phyloP scores from a whole-genome alignment of 2,113 vertebrate genomes.

The Procavia capensis region DNA sequence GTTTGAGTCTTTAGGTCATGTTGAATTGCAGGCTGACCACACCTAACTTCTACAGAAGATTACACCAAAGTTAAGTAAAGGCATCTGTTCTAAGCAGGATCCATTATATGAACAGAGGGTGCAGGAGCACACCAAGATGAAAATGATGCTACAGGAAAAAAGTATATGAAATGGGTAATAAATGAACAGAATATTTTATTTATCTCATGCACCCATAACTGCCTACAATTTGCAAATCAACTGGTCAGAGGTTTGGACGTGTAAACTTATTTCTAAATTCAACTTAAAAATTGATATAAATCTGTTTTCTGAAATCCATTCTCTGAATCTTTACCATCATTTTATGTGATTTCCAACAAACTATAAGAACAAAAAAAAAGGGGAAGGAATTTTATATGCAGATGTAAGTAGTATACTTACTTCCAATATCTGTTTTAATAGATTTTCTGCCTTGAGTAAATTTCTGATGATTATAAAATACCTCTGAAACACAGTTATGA shows the following conservation, averaged over 20 bases:
- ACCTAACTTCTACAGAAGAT: not conserved
- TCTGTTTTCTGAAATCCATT: not conserved
- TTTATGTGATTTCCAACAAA: not conserved
- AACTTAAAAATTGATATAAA: not conserved
- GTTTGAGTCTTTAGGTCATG: not conserved
- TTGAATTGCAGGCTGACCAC: not conserved
- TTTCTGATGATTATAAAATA: fast-evolving
- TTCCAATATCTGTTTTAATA: constrained; percentile 61
- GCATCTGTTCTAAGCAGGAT: not conserved
- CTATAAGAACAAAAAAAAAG: not conserved
- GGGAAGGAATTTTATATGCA: not conserved
- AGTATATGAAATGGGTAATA: fast-evolving
- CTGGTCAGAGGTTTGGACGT: not conserved
- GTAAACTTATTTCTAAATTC: not conserved
- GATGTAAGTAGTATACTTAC: constrained; percentile 84
- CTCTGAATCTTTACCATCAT: not conserved
- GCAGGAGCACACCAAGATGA: fast-evolving
- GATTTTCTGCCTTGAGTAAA: fast-evolving
- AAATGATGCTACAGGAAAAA: fast-evolving
- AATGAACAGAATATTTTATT: not conserved
- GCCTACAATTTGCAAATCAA: not conserved
- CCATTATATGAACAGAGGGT: too few relatives aligned
- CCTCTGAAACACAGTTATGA: not conserved
- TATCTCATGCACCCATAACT: not conserved
- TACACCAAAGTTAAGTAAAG: not conserved